phyloP scores from a whole-genome alignment of 2,888 invertebrate genomes.

The Sturmia bella region DNA sequence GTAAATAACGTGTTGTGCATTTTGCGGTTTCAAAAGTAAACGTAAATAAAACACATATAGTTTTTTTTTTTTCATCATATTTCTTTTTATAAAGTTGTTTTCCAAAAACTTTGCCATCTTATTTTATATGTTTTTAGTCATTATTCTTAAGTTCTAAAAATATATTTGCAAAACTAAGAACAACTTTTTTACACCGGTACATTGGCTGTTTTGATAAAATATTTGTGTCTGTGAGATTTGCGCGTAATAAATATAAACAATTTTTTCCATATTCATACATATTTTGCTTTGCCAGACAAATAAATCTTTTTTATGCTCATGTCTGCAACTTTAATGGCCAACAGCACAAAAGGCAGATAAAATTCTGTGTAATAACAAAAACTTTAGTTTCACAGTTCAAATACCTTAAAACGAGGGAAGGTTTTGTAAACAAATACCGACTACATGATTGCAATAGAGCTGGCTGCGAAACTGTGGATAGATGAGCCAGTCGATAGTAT shows the following conservation, averaged over 20 bases:
- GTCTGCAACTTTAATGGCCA: conserved; percentile 48
- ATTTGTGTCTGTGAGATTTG: background rate
- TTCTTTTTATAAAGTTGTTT: conserved; percentile 22
- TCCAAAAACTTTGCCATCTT: conserved; percentile 14
- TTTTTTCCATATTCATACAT: background rate
- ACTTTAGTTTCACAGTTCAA: background rate
- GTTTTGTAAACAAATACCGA: too few relatives aligned
- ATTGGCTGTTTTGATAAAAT: conserved; percentile 13
- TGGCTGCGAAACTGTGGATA: too few relatives aligned
- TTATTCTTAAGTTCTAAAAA: conserved; percentile 15
- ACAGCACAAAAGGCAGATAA: background rate
- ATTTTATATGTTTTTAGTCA: conserved; percentile 4
- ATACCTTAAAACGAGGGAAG: background rate
- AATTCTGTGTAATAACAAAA: background rate
- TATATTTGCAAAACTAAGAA: conserved; percentile 17
- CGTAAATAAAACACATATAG: background rate
- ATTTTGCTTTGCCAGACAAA: conserved; percentile 54
- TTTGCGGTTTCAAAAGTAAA: too few relatives aligned
- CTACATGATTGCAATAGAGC: too few relatives aligned
- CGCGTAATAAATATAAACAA: conserved; percentile 44
- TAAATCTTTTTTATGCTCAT: conserved; percentile 61
- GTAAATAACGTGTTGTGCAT: too few relatives aligned
- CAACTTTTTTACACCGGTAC: conserved; percentile 17
- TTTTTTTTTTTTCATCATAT: too few relatives aligned
- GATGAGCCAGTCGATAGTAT: too few relatives aligned